These are phyloP conservation scores for Marmota flaviventris DNA, from an alignment of 2,113 vertebrate genomes.

Conservation along the genomic window DNA sequence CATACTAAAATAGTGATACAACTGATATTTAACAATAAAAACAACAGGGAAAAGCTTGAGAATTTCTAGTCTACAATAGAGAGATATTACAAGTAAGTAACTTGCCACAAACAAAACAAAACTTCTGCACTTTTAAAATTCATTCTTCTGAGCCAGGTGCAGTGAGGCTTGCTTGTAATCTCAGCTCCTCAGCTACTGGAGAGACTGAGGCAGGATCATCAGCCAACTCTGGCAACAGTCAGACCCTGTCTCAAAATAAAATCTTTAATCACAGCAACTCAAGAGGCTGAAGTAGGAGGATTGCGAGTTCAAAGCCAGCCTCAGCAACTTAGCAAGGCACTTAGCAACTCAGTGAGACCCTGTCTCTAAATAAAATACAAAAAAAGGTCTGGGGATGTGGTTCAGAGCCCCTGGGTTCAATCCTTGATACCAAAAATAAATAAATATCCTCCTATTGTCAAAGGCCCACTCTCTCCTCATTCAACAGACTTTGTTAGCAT, in stretches of 20 bases:
- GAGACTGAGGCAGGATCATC: neutral
- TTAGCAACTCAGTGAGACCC: too few relatives aligned
- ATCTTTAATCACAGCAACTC: too few relatives aligned
- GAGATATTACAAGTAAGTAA: neutral
- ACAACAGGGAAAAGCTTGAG: neutral
- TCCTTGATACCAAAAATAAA: too few relatives aligned
- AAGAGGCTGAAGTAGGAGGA: too few relatives aligned
- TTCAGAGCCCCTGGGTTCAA: too few relatives aligned
- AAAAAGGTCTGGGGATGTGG: too few relatives aligned
- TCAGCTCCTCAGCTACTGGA: neutral
- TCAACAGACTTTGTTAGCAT: neutral
- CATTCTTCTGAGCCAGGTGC: neutral
- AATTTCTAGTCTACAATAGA: neutral
- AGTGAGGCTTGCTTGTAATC: neutral
- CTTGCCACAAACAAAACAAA: neutral
- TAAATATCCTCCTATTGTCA: neutral
- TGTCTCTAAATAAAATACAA: too few relatives aligned
- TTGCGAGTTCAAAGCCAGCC: too few relatives aligned
- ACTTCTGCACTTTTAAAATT: neutral
- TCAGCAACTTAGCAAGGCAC: too few relatives aligned
- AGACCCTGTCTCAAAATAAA: neutral
- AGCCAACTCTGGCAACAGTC: neutral
- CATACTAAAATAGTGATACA: neutral
- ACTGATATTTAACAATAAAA: slow-evolving; percentile 33
- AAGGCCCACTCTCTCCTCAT: neutral